Percentiles rank a stretch among this genome's conserved stretches.
Evolutionary conservation across 2,797 vertebrate genomes (phyloP).

Genomic region (Apodemus agrarius): DNA sequence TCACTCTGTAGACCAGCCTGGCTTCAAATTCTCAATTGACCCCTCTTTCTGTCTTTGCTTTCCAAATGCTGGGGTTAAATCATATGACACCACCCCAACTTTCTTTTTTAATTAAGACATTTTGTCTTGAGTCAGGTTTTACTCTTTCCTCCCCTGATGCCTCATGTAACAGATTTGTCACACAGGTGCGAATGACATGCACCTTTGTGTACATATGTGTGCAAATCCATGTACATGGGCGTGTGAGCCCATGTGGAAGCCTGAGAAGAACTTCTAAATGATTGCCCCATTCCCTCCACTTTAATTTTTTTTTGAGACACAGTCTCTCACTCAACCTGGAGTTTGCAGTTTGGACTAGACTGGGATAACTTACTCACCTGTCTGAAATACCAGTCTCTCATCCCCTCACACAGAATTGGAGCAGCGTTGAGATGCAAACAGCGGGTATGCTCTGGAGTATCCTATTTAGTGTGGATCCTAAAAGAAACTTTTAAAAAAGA

Average conservation of each 20-base stretch:
- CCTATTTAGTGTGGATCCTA: background rate
- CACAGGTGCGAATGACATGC: background rate
- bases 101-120: background rate
- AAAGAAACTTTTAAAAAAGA: background rate
- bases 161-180: background rate
- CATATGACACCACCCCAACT: background rate
- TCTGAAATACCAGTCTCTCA: background rate
- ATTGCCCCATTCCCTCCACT: background rate
- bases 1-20: background rate
- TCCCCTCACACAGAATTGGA: background rate
- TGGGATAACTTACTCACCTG: background rate
- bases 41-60: too few relatives aligned
- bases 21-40: background rate
- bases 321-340: background rate
- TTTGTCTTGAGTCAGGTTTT: background rate
- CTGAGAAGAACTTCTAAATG: background rate
- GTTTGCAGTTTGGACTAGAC: background rate
- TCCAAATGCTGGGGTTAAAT: background rate
- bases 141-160: background rate
- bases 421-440: background rate
- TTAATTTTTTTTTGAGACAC: background rate
- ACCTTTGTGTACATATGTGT: background rate
- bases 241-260: background rate
- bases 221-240: background rate
- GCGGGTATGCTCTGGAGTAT: background rate